Evolutionary conservation across 2,113 vertebrate species (phyloP), one percentile per base, ranked within the genome.

Genomic region (Neopipo cinnamomea): DNA sequence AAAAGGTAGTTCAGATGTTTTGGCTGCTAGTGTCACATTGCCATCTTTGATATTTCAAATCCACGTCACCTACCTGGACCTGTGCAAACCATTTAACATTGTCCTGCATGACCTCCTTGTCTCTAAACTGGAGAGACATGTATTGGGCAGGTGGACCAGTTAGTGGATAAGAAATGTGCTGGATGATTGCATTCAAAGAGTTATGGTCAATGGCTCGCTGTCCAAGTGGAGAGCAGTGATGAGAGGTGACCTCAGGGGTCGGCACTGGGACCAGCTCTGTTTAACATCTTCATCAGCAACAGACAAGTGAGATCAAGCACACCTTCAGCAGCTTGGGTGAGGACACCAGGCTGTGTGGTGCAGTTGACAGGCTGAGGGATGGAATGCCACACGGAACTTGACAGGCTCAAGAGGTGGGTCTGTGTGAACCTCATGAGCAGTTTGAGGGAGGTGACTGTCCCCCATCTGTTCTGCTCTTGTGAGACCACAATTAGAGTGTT

Each of bases 221-320:
- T 42, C 31, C 31, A 21, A 22, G 44, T 18, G 44, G 21, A 25
- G 42, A 58, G 24, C 30, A 49, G 52, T 24, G 71, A 49, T 0
- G 1, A 16, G 21, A 1, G 3, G 13, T 67, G 35, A 25, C 35
- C 31, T 21, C 21, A n/a, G 35, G 14, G 52, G 8, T 35, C 39
- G 37, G 33, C 27, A 12, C 14, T 15, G 46, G 46, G 27, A 61
- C 12, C 14, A 33, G 18, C 33, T 52, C 63, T 33, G 22, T 61
- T 46, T 19, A 6, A 61, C 12, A 11, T 5, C 44, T 44, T 37
- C 14, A 9, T 18, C 25, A 39, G 33, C 27, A 33, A 10, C 27
- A 5, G 46, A 4, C 14, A 6, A 59, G 2, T 12, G 63, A 39
- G 22, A 53, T 46, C 0, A 0, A 61, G 27, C 31, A 21, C 37